A percentile compares a stretch with the other conserved stretches of the same genome.
These are phyloP conservation scores for Erynnis tages DNA, from an alignment of 2,888 invertebrate species.

Conservation along the genomic window DNA sequence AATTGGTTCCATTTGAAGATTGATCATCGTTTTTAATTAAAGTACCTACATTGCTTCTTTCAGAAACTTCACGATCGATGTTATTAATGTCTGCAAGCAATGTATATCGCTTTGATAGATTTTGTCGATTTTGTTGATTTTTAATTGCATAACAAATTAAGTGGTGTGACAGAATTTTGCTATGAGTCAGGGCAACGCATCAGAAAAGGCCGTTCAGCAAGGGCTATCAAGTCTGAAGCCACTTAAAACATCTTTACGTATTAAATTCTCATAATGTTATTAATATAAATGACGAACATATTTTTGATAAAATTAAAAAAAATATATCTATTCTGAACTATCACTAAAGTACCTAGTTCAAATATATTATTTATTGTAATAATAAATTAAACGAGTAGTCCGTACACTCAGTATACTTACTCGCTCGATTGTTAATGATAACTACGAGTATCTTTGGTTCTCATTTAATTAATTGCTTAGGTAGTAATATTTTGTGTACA, in stretches of 20 bases:
- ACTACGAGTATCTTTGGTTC: too few relatives aligned
- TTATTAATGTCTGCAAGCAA: neutral
- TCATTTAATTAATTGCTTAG: too few relatives aligned
- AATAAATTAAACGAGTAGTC: too few relatives aligned
- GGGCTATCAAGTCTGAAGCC: slow-evolving; percentile 6
- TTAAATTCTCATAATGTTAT: too few relatives aligned
- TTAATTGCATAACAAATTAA: neutral
- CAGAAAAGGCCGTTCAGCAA: neutral
- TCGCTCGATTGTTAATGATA: too few relatives aligned
- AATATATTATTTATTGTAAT: too few relatives aligned
- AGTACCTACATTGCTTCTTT: slow-evolving; percentile 12
- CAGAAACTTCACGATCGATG: neutral
- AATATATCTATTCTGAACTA: too few relatives aligned
- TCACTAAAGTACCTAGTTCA: too few relatives aligned
- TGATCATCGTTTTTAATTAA: neutral
- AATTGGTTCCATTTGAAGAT: neutral
- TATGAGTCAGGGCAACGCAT: neutral
- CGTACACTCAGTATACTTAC: too few relatives aligned
- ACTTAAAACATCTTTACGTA: neutral
- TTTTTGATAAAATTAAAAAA: too few relatives aligned
- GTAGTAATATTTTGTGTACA: too few relatives aligned
- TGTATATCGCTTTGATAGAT: neutral
- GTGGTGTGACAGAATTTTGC: neutral
- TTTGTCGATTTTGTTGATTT: neutral
- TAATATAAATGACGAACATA: too few relatives aligned